A percentile compares a stretch with the other conserved stretches of the same genome.
Conservation (phyloP, 2,113 vertebrate genomes). For the Pygoscelis adeliae region DNA sequence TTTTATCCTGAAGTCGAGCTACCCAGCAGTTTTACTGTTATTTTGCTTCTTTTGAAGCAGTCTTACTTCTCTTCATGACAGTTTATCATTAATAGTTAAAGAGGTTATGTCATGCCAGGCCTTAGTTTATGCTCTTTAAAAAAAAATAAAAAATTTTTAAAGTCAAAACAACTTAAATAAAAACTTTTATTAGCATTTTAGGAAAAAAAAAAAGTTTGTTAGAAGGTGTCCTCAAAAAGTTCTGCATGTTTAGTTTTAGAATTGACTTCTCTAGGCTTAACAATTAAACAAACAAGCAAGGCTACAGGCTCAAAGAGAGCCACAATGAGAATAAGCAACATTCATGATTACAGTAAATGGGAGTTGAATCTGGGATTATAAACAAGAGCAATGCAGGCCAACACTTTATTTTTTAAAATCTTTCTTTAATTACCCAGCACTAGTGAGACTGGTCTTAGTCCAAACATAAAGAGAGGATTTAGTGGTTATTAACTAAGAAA, state of each 20-base stretch:
- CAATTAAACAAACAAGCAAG: not conserved
- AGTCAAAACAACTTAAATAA: not conserved
- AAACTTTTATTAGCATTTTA: not conserved
- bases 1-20: not conserved
- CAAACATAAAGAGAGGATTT: not conserved
- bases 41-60: not conserved
- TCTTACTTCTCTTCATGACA: not conserved
- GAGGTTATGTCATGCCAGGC: not conserved
- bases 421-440: not conserved
- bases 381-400: not conserved
- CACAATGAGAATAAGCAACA: not conserved
- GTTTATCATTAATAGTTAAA: not conserved
- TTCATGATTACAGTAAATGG: not conserved
- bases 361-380: not conserved
- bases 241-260: not conserved
- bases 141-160: not conserved
- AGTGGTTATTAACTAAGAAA: not conserved
- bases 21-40: not conserved
- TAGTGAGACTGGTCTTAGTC: not conserved
- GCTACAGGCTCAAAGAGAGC: not conserved
- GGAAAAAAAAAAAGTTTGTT: not conserved
- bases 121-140: not conserved
- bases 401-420: not conserved
- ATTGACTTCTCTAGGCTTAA: not conserved
- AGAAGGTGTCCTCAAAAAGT: not conserved